Conservation (phyloP, 2,888 invertebrate species). For the Ichneumoninae sp. region DNA sequence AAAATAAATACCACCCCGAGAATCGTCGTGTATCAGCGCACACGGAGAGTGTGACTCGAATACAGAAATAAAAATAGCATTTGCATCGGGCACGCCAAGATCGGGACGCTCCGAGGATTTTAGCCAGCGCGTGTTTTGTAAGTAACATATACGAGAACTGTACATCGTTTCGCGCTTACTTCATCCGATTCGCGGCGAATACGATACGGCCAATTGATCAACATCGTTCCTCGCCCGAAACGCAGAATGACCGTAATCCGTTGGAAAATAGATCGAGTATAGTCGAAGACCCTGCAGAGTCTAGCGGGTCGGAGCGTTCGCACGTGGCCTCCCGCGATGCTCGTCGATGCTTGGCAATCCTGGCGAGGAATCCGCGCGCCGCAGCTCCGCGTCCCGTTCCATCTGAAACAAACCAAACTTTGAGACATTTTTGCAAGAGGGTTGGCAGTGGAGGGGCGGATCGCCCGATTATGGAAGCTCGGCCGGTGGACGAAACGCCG, state of each 20-base stretch:
- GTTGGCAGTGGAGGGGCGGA: neutral
- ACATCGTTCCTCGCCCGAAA: neutral
- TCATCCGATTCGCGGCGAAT: constrained; percentile 5
- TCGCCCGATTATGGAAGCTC: neutral
- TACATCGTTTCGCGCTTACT: constrained; percentile 8
- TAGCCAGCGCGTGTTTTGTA: neutral
- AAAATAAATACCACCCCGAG: constrained; percentile 79
- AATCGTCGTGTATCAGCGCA: constrained; percentile 55
- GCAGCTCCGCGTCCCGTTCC: constrained; percentile 15
- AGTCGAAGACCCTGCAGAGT: neutral
- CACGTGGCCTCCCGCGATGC: constrained; percentile 28
- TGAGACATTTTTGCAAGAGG: neutral
- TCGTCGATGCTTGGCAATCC: constrained; percentile 34
- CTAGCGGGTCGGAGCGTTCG: neutral
- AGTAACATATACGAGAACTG: constrained; percentile 1
- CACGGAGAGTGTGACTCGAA: constrained; percentile 63
- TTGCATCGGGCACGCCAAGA: constrained; percentile 65
- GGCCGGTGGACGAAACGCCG: constrained; percentile 8
- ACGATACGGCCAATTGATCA: constrained; percentile 4
- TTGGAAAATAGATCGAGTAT: constrained; percentile 14
- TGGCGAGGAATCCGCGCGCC: constrained; percentile 28
- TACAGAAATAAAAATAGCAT: constrained; percentile 68
- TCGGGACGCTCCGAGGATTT: constrained; percentile 28
- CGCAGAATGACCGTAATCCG: constrained; percentile 4
- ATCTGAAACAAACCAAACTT: constrained; percentile 12